phyloP scores from a whole-genome alignment of 2,113 vertebrate species.

The Ceratotherium simum region DNA sequence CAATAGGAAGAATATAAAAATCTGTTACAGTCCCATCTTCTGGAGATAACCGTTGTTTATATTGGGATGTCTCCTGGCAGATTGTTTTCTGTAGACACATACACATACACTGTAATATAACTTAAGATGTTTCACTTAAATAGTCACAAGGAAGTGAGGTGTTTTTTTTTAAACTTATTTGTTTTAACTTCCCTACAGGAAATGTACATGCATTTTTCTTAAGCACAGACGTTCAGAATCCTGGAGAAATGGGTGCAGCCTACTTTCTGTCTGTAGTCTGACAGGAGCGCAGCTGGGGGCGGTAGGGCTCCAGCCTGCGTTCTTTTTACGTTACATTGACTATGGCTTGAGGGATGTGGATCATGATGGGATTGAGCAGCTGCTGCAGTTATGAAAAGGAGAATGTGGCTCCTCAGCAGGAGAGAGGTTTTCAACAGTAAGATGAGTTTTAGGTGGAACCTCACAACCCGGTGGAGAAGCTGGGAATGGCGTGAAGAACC shows the following conservation, averaged over 20 bases:
- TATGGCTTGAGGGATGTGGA: background rate
- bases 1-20: background rate
- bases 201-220: background rate
- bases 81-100: background rate
- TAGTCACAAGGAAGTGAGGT: background rate
- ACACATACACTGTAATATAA: background rate
- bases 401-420: background rate
- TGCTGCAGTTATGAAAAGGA: background rate
- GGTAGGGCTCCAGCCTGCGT: background rate
- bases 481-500: background rate
- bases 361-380: background rate
- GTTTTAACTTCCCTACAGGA: background rate
- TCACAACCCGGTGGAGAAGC: background rate
- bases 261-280: background rate
- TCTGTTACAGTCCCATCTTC: background rate
- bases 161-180: background rate
- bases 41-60: background rate
- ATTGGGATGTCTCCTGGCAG: background rate
- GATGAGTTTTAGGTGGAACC: background rate
- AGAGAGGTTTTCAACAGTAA: background rate
- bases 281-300: background rate
- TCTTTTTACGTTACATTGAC: background rate
- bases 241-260: accelerated
- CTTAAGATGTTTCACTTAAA: background rate
- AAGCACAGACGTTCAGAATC: background rate